A percentile compares a stretch with the other conserved stretches of the same genome.
Conservation (phyloP, 92 coral and sea anemone species). For the Blastomussa wellsi region DNA sequence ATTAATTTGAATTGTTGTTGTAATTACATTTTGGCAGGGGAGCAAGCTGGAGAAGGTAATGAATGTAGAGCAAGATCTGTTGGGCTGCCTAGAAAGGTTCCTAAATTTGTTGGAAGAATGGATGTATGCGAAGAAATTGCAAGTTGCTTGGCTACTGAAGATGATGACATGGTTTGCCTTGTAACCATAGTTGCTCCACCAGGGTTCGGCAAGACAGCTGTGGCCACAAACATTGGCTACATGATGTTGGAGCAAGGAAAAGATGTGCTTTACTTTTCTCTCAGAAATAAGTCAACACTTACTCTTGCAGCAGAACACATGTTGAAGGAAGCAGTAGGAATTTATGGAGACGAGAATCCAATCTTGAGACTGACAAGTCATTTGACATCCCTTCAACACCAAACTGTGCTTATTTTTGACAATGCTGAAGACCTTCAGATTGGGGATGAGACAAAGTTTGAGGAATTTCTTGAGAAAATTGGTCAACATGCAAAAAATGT, state of each 20-base stretch:
- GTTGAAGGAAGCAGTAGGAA: constrained; percentile 27
- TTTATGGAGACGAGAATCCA: constrained; percentile 42
- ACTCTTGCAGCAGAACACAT: constrained; percentile 45
- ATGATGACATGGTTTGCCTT: constrained; percentile 22
- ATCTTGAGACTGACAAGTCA: constrained; percentile 29
- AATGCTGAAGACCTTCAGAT: constrained; percentile 79
- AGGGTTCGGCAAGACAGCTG: constrained; percentile 70
- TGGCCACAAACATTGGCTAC: constrained; percentile 51
- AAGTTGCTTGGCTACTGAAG: constrained; percentile 1
- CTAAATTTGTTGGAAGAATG: constrained; percentile 67
- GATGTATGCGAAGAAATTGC: constrained; percentile 33
- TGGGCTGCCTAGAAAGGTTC: constrained; percentile 34
- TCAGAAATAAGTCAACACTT: constrained; percentile 30
- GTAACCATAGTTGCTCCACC: constrained; percentile 65
- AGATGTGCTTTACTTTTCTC: constrained; percentile 36
- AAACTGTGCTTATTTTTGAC: constrained; percentile 67
- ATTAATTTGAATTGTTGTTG: too few species aligned
- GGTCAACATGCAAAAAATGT: constrained; percentile 50
- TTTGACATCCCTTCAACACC: constrained; percentile 2
- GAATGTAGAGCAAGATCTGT: neutral
- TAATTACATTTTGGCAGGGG: constrained; percentile 17
- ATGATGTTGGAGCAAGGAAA: constrained; percentile 43
- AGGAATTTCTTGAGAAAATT: constrained; percentile 44
- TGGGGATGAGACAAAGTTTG: constrained; percentile 36
- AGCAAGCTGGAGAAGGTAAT: neutral